Percentiles rank a stretch among this genome's conserved stretches.
Conservation (phyloP, 2,113 vertebrate genomes). For the Etheostoma spectabile region DNA sequence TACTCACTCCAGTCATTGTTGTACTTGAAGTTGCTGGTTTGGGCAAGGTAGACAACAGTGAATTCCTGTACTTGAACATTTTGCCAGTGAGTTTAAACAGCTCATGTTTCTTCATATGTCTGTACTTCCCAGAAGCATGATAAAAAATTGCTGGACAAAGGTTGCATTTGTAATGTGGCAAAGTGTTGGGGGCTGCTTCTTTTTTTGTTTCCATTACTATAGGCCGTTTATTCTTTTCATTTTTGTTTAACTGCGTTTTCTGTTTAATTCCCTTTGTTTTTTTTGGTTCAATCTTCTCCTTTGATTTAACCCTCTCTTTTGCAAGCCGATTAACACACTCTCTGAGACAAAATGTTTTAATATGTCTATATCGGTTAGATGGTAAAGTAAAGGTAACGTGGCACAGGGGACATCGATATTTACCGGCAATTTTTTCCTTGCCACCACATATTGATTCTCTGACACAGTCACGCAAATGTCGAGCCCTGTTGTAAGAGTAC, state of each 20-base stretch:
- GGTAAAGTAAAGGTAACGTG: constrained; percentile 59
- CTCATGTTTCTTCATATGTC: constrained; percentile 82
- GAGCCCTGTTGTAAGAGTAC: constrained; percentile 77
- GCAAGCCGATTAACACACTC: constrained; percentile 56
- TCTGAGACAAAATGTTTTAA: constrained; percentile 72
- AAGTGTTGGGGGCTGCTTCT: background rate
- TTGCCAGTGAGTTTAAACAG: constrained; percentile 70
- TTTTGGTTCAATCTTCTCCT: background rate
- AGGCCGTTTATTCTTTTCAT: background rate
- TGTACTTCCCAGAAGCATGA: constrained; percentile 78
- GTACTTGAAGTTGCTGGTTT: constrained; percentile 3
- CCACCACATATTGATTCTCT: constrained; percentile 41
- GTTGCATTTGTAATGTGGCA: constrained; percentile 68
- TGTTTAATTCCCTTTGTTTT: constrained; percentile 1
- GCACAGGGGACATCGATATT: constrained; percentile 82
- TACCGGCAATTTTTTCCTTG: constrained; percentile 61
- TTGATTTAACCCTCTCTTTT: constrained; percentile 27
- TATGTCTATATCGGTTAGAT: constrained; percentile 77
- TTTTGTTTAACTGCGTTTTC: constrained; percentile 16
- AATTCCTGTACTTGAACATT: constrained; percentile 57
- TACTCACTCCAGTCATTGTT: constrained; percentile 24
- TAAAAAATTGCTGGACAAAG: constrained; percentile 77
- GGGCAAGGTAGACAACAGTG: constrained; percentile 24
- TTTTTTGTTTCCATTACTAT: constrained; percentile 43
- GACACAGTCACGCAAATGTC: constrained; percentile 82